Percentiles rank a stretch among this genome's conserved stretches.
Conservation (phyloP, 2,888 invertebrate genomes). For the Pseudococcus longispinus region DNA sequence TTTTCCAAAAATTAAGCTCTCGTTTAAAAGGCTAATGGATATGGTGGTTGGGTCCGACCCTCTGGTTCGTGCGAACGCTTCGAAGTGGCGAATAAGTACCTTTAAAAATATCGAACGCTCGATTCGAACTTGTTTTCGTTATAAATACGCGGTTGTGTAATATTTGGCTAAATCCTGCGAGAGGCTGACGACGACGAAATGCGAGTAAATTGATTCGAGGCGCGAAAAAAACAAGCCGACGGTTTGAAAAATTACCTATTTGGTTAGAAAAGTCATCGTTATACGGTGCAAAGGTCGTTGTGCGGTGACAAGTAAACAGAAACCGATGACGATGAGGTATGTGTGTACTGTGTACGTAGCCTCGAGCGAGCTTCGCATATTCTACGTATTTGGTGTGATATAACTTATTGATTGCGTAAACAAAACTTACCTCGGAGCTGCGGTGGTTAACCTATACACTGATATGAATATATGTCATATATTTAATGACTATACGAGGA, state of each 20-base stretch:
- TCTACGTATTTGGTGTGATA: not conserved
- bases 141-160: not conserved
- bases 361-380: not conserved
- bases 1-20: not conserved
- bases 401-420: constrained; percentile 25
- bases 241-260: not conserved
- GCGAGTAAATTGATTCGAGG: not conserved
- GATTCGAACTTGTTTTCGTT: not conserved
- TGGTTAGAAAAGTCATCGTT: not conserved
- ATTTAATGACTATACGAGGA: not conserved
- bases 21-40: not conserved
- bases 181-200: not conserved
- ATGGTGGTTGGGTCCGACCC: too few relatives aligned
- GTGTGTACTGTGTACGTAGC: not conserved
- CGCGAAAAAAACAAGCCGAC: not conserved
- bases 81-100: not conserved
- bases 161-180: not conserved
- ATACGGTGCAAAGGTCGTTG: not conserved
- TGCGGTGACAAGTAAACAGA: not conserved
- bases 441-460: not conserved
- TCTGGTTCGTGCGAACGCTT: too few relatives aligned
- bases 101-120: not conserved
- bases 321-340: not conserved
- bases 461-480: too few relatives aligned
- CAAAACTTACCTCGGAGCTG: not conserved